Percentiles rank a stretch among this genome's conserved stretches.
phyloP scores from a whole-genome alignment of 2,888 invertebrate genomes.

The Asteroscopus sphinx region DNA sequence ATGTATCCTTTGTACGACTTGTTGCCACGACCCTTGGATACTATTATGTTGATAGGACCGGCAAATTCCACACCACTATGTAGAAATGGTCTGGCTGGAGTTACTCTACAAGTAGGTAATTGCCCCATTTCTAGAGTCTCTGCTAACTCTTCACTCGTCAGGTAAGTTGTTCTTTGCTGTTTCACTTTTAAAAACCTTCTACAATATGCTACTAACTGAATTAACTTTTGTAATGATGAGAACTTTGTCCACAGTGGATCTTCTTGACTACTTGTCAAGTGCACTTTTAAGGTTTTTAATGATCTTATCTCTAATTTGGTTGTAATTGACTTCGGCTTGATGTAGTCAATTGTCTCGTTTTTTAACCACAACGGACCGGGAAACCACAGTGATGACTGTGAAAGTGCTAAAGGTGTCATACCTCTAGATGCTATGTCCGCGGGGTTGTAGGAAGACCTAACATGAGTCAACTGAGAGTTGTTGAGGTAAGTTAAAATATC shows the following conservation, averaged over 20 bases:
- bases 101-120: too few relatives aligned
- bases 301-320: conserved; percentile 5
- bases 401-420: conserved; percentile 4
- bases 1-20: conserved; percentile 8
- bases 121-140: too few relatives aligned
- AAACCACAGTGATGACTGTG: neutral
- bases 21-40: conserved; percentile 7
- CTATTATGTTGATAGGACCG: conserved; percentile 6
- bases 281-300: conserved; percentile 3
- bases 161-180: too few relatives aligned
- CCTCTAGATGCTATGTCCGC: conserved; percentile 9
- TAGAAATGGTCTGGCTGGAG: too few relatives aligned
- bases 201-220: too few relatives aligned
- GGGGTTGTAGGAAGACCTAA: neutral
- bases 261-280: neutral
- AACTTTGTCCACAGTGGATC: conserved; percentile 2
- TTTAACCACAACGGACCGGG: conserved; percentile 7
- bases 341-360: neutral
- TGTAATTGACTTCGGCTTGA: conserved; percentile 1
- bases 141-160: neutral
- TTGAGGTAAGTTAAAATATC: too few relatives aligned
- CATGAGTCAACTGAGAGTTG: too few relatives aligned
- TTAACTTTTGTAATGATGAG: too few relatives aligned
- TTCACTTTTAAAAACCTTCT: too few relatives aligned
- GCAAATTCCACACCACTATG: conserved; percentile 6